Evolutionary conservation across 2,888 invertebrate species (phyloP).

Genomic region (Drosophila falleni): DNA sequence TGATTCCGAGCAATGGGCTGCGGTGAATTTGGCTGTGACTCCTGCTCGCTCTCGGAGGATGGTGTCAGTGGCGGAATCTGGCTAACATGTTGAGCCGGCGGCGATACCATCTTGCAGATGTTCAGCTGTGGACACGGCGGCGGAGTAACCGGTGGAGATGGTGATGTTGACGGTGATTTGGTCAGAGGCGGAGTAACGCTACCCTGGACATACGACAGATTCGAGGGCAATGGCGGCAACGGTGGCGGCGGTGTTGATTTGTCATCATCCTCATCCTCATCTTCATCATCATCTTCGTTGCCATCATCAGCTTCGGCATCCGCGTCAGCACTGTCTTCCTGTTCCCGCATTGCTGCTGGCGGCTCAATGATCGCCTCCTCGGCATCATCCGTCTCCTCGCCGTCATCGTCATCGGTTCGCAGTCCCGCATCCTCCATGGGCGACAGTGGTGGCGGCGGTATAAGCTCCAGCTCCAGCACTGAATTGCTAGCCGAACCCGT

Average conservation of each 20-base stretch:
- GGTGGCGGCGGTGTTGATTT: constrained; percentile 82
- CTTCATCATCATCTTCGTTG: constrained; percentile 66
- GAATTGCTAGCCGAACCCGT: constrained; percentile 72
- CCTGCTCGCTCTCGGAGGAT: constrained; percentile 82
- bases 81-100: constrained; percentile 76
- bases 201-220: constrained; percentile 82
- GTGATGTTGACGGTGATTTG: constrained; percentile 83
- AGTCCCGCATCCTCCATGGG: constrained; percentile 65
- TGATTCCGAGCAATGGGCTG: constrained; percentile 57
- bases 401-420: constrained; percentile 61
- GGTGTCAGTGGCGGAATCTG: constrained; percentile 78
- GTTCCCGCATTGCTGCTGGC: constrained; percentile 32
- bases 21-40: constrained; percentile 82
- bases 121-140: constrained; percentile 80
- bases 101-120: constrained; percentile 74
- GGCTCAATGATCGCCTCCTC: constrained; percentile 59
- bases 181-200: constrained; percentile 74
- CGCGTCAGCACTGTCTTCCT: constrained; percentile 47
- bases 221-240: constrained; percentile 82
- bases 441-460: constrained; percentile 78
- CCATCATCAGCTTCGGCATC: constrained; percentile 39
- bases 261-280: constrained; percentile 77
- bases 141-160: constrained; percentile 84
- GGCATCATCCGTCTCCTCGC: constrained; percentile 67
- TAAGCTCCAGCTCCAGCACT: constrained; percentile 79